phyloP scores from a whole-genome alignment of 1,140 invertebrate genomes.

The Lordiphosa mommai region DNA sequence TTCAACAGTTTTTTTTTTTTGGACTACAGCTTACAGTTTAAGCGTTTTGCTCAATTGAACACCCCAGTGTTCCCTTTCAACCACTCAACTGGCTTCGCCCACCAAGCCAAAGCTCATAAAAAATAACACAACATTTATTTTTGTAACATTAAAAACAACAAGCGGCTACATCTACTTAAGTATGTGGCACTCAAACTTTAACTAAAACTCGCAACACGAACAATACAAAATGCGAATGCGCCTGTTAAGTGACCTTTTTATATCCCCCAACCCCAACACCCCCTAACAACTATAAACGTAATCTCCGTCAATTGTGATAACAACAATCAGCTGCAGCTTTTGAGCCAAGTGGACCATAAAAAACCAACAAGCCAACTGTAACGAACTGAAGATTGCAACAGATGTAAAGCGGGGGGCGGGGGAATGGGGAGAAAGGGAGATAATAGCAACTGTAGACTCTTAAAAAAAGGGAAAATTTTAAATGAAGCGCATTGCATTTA shows the following conservation, averaged over 20 bases:
- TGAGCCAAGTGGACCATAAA: constrained; percentile 56
- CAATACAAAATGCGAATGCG: constrained; percentile 16
- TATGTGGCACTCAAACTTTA: constrained; percentile 20
- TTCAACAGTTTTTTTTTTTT: no score
- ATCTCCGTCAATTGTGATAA: constrained; percentile 66
- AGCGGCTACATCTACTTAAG: constrained; percentile 34
- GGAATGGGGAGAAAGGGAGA: not conserved
- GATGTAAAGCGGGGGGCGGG: constrained; percentile 9
- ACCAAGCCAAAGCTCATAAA: not conserved
- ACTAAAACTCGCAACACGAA: constrained; percentile 46
- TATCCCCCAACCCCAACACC: not conserved
- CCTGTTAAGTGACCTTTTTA: constrained; percentile 64
- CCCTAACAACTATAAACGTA: constrained; percentile 47
- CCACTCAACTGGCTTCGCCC: not conserved
- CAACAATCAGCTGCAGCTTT: constrained; percentile 55
- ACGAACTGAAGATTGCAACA: constrained; percentile 20
- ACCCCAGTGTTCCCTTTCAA: not conserved
- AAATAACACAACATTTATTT: constrained; percentile 23
- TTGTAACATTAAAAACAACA: constrained; percentile 25
- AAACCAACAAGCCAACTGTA: constrained; percentile 26
- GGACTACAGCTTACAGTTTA: no score
- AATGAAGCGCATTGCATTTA: constrained; percentile 66
- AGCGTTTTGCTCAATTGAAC: constrained; percentile 5
- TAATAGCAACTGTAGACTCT: constrained; percentile 17
- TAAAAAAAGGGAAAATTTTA: constrained; percentile 56